phyloP scores from a whole-genome alignment of 2,797 vertebrate genomes.

The Alfaro cultratus region DNA sequence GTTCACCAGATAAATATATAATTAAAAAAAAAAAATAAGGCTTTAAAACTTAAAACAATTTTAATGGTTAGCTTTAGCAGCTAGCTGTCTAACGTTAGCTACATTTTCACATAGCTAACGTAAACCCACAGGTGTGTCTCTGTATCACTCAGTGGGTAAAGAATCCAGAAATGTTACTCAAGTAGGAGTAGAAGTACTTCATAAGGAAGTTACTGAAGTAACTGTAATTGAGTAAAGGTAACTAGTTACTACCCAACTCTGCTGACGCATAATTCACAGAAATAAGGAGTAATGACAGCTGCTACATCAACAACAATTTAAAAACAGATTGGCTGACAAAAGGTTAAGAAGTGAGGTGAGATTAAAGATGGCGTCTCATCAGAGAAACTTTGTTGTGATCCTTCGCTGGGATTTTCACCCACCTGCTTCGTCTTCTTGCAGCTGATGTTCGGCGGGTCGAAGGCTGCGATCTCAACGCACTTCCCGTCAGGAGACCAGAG shows the following conservation, averaged over 20 bases:
- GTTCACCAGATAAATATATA: background rate
- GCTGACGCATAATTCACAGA: background rate
- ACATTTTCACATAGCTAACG: background rate
- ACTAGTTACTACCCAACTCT: too few relatives aligned
- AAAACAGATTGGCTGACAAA: too few relatives aligned
- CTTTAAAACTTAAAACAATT: background rate
- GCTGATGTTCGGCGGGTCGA: constrained; percentile 89
- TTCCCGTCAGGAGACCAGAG: constrained; percentile 88
- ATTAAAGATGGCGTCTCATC: background rate
- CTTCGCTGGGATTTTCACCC: background rate
- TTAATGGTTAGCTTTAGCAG: background rate
- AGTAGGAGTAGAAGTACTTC: too few relatives aligned
- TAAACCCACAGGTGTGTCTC: background rate
- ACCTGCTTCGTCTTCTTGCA: constrained; percentile 77
- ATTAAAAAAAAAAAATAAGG: background rate
- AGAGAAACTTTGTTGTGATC: background rate
- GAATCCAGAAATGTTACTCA: too few relatives aligned
- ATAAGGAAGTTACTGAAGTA: too few relatives aligned
- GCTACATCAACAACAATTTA: too few relatives aligned
- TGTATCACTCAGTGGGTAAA: too few relatives aligned
- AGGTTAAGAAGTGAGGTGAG: background rate
- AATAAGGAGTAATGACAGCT: background rate
- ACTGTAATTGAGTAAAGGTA: too few relatives aligned
- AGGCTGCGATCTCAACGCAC: constrained; percentile 84
- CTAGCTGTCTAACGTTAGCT: background rate